Evolutionary conservation across 2,888 invertebrate genomes (phyloP), one percentile per base, ranked within the genome.

Genomic region (Octonoba sinensis): DNA sequence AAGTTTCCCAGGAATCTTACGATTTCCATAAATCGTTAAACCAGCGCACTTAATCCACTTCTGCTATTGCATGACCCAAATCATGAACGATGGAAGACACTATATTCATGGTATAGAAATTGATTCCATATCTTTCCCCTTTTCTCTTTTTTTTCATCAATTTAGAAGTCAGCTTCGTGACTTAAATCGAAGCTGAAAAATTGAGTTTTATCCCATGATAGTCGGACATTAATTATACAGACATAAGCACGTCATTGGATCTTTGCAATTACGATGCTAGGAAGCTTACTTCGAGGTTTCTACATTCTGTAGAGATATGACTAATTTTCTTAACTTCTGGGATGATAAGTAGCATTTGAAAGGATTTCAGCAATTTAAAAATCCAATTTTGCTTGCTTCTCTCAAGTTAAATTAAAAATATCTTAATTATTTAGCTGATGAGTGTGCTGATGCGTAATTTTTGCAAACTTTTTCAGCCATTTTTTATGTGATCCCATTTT

Each of bases 21-120:
- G 20, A 73, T 81, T 81, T 73, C 73, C 67, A 81, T 81, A 81
- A 81, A 81, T 81, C 79, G 67, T 81, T 73, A 81, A 81, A 73
- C 74, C 73, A 81, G 73, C 62, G 73, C 64, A 69, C 69, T 81
- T 73, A 73, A 69, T 81, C 67, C 72, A 73, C 56, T 44, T 57
- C 54, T 46, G 54, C 54, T 54, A 67, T 79, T 81, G 69, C 79
- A 73, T 81, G 79, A 69, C 72, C 54, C 24, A 69, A 81, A 69
- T 47, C 69, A 67, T 67, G 69, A 81, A 69, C 62, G 62, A 36
- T 22, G 36, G 27, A 24, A 47, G 73, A 73, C 56, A 73, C 73
- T 81, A 81, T 73, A 73, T 74, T 81, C 79, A 81, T 81, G 49
- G 69, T 62, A 81, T 69, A 69, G 67, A 81, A 81, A 81, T 81